Conservation (phyloP, 2,113 vertebrate genomes). For the Sinosuthora webbiana region DNA sequence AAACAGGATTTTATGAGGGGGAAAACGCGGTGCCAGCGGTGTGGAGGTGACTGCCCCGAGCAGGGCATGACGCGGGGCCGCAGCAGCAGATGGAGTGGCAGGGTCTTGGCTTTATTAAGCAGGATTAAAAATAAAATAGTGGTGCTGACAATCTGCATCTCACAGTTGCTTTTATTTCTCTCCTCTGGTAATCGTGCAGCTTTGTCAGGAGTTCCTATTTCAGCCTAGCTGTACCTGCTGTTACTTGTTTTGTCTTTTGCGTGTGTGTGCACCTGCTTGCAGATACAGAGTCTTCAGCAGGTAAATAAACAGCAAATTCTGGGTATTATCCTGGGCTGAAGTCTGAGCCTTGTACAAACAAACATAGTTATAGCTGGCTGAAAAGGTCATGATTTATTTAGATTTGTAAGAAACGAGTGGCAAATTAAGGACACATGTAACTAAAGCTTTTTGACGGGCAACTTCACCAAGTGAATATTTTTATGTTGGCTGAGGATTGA, state of each 20-base stretch:
- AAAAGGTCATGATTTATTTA: neutral
- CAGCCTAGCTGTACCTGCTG: neutral
- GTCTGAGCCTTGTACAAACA: neutral
- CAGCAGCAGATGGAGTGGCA: neutral
- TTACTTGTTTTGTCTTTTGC: neutral
- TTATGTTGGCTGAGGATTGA: neutral
- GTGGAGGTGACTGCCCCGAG: neutral
- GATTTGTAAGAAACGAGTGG: neutral
- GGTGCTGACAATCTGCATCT: neutral
- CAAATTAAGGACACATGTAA: neutral
- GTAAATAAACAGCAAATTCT: neutral
- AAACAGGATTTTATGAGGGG: conserved; percentile 51
- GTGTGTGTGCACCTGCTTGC: accelerated
- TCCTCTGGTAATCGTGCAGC: neutral
- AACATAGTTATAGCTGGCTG: neutral
- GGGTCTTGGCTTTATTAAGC: neutral
- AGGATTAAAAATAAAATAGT: neutral
- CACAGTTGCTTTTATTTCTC: neutral
- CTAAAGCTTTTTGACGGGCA: neutral
- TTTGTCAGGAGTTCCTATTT: neutral
- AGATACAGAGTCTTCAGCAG: neutral
- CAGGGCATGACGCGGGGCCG: accelerated
- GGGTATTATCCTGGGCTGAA: neutral
- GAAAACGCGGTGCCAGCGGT: neutral
- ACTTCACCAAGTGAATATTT: neutral